phyloP scores from a whole-genome alignment of 1,140 invertebrate species.

The Adelges cooleyi region DNA sequence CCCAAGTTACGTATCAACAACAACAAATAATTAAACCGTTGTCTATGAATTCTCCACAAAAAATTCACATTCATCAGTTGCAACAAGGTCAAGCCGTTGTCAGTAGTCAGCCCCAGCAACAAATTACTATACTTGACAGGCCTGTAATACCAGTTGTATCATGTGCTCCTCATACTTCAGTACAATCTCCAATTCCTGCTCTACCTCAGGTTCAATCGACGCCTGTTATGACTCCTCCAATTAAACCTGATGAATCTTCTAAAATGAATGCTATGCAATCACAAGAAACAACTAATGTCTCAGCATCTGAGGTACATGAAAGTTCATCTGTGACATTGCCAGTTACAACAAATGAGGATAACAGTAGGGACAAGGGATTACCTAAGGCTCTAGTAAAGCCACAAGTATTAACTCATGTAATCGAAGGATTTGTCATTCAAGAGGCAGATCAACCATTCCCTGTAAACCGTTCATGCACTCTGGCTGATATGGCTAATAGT shows the following conservation, averaged over 20 bases:
- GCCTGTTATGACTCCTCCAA: background rate
- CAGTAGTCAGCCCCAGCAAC: conserved; percentile 19
- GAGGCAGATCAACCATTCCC: conserved; percentile 71
- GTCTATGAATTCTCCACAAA: conserved; percentile 22
- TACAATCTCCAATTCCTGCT: background rate
- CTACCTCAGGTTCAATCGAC: conserved; percentile 7
- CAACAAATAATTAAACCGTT: conserved; percentile 18
- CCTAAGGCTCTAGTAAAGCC: conserved; percentile 94
- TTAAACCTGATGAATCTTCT: conserved; percentile 1
- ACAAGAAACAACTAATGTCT: background rate
- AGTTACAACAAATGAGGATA: conserved; percentile 15
- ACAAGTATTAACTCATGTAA: conserved; percentile 89
- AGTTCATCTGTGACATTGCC: conserved; percentile 6
- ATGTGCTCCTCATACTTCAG: conserved; percentile 36
- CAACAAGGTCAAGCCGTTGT: conserved; percentile 25
- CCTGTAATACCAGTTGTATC: conserved; percentile 47
- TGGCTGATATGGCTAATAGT: conserved; percentile 40
- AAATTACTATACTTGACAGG: conserved; percentile 37
- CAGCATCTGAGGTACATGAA: background rate
- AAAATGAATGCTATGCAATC: background rate
- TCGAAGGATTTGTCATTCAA: conserved; percentile 93
- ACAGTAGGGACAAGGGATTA: conserved; percentile 32
- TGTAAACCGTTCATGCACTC: conserved; percentile 51
- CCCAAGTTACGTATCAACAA: conserved; percentile 19
- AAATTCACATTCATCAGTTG: conserved; percentile 20